Percentiles rank a stretch among this genome's conserved stretches.
These are phyloP conservation scores for Lasioglossum malachurum DNA, from an alignment of 2,888 invertebrate genomes.

Conservation along the genomic window DNA sequence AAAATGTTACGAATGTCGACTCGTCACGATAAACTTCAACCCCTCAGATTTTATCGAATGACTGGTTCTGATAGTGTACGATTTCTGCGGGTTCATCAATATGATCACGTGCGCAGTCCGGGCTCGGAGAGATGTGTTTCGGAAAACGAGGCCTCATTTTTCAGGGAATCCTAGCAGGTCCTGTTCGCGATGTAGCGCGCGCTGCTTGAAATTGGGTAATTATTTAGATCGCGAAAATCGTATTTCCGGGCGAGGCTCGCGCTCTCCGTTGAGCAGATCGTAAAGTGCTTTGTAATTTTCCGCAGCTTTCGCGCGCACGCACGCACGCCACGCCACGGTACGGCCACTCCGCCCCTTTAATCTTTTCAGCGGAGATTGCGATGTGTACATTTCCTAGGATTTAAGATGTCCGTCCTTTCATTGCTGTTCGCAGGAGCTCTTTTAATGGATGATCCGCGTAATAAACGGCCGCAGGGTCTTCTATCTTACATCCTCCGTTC, in stretches of 20 bases:
- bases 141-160: background rate
- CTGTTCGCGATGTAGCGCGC: background rate
- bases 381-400: slow-evolving; percentile 49
- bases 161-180: background rate
- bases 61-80: too few relatives aligned
- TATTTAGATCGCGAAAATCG: slow-evolving; percentile 25
- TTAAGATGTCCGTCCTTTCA: slow-evolving; percentile 55
- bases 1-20: too few relatives aligned
- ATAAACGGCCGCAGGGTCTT: background rate
- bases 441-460: slow-evolving; percentile 53
- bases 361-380: slow-evolving; percentile 42
- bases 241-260: slow-evolving; percentile 7
- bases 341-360: slow-evolving; percentile 39
- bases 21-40: too few relatives aligned
- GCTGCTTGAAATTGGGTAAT: slow-evolving; percentile 23
- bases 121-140: background rate
- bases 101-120: too few relatives aligned
- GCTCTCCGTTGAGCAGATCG: slow-evolving; percentile 23
- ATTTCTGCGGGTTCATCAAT: too few relatives aligned
- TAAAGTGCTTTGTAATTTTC: slow-evolving; percentile 53
- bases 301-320: slow-evolving; percentile 28
- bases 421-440: slow-evolving; percentile 43
- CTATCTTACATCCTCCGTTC: background rate
- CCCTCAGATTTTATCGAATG: too few relatives aligned
- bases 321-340: background rate